Evolutionary conservation across 2,797 vertebrate species (phyloP).

Genomic region (Trachops cirrhosus): DNA sequence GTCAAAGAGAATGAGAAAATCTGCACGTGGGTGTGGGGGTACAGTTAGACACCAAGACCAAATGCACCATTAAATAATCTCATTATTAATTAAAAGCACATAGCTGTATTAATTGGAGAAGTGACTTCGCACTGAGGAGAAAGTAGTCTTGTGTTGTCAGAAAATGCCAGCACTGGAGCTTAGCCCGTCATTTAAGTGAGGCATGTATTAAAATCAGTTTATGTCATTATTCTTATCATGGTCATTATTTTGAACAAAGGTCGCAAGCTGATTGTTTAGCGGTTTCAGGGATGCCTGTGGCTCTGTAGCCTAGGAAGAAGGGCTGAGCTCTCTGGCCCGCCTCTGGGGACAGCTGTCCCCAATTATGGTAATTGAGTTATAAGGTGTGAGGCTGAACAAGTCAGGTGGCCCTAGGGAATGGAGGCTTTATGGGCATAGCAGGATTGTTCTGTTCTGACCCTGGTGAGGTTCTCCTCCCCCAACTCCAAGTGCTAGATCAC

Average conservation of each 20-base stretch:
- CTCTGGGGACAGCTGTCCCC: neutral
- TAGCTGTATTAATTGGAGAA: neutral
- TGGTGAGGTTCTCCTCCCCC: neutral
- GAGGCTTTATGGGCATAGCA: neutral
- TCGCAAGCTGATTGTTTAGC: neutral
- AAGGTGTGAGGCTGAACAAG: neutral
- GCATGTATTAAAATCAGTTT: neutral
- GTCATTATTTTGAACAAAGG: constrained; percentile 26
- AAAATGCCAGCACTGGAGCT: neutral
- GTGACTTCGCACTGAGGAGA: neutral
- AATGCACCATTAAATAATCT: neutral
- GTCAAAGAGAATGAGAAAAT: neutral
- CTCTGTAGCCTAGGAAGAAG: neutral
- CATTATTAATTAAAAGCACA: neutral
- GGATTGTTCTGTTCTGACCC: neutral
- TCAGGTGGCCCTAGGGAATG: neutral
- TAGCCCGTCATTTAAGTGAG: neutral
- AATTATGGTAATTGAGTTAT: neutral
- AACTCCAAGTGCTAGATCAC: neutral
- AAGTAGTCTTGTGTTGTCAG: neutral
- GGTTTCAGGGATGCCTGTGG: neutral
- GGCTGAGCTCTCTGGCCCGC: fast-evolving
- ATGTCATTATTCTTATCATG: neutral
- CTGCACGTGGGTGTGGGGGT: neutral
- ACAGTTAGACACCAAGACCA: neutral